These are phyloP conservation scores for Chrysogorgia sp. DNA, from an alignment of 92 coral and sea anemone species.

Conservation along the genomic window DNA sequence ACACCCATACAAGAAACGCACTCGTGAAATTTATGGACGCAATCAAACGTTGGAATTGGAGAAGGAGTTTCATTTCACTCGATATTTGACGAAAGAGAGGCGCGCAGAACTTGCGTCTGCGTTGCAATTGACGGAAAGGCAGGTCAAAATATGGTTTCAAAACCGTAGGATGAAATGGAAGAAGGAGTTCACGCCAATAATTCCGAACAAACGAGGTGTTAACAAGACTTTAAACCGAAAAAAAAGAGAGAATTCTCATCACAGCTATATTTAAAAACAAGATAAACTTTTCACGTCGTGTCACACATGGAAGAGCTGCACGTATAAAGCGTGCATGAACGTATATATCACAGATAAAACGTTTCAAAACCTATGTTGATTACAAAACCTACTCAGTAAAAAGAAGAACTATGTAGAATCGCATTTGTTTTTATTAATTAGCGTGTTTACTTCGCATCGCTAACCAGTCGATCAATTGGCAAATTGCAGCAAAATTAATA, in stretches of 20 bases:
- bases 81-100: conserved; percentile 39
- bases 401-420: too few relatives aligned
- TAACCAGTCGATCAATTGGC: too few relatives aligned
- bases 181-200: conserved; percentile 33
- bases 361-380: too few relatives aligned
- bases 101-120: conserved; percentile 31
- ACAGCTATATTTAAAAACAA: background rate
- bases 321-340: too few relatives aligned
- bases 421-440: too few relatives aligned
- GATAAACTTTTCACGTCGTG: background rate
- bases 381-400: too few relatives aligned
- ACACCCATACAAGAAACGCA: conserved; percentile 42
- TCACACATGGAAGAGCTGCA: too few relatives aligned
- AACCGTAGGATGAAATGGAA: conserved; percentile 46
- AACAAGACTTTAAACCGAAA: conserved; percentile 20
- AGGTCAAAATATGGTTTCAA: conserved; percentile 44
- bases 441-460: too few relatives aligned
- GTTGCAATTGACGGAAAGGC: conserved; percentile 29
- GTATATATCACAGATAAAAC: too few relatives aligned
- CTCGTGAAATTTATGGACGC: conserved; percentile 20
- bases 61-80: conserved; percentile 37
- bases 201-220: conserved; percentile 32
- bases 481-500: too few relatives aligned
- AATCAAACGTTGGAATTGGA: conserved; percentile 33
- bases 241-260: background rate